These are phyloP conservation scores for Penaeus vannamei DNA, from an alignment of 1,140 invertebrate species.

Conservation along the genomic window DNA sequence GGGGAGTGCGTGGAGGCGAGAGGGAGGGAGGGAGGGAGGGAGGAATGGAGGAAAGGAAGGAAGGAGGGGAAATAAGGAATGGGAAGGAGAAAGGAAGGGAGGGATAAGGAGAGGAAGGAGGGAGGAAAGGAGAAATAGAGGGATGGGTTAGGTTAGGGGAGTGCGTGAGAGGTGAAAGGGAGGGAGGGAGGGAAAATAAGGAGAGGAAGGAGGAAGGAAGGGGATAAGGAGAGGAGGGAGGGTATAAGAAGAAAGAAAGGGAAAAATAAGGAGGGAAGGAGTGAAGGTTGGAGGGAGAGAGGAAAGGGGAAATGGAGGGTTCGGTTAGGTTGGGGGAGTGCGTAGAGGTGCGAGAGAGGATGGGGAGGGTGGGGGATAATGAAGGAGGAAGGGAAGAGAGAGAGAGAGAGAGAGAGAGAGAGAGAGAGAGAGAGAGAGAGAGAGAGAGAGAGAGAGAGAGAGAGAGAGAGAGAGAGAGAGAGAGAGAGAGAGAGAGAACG, in stretches of 20 bases:
- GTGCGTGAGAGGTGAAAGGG: too few species aligned
- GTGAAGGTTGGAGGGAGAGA: not conserved
- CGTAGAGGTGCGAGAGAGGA: too few species aligned
- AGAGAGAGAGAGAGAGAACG: not conserved
- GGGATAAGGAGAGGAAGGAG: not conserved
- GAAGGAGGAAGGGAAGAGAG: not conserved
- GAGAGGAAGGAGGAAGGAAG: not conserved
- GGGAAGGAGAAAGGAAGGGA: not conserved
- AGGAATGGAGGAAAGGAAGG: not conserved
- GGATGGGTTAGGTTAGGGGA: too few species aligned
- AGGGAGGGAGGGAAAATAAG: not conserved
- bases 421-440: too few species aligned
- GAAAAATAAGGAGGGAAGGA: not conserved
- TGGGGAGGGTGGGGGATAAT: not conserved
- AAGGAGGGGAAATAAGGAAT: not conserved
- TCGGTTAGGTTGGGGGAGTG: too few species aligned
- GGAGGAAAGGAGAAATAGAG: not conserved
- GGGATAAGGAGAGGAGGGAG: not conserved
- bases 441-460: not conserved
- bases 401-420: too few species aligned
- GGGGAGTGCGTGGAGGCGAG: too few species aligned
- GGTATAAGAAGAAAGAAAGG: not conserved
- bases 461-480: too few species aligned
- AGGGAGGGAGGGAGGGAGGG: not conserved
- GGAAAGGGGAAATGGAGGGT: too few species aligned